Conservation (phyloP, 64 coral and sea anemone genomes). For the Dendronephthya gigantea region DNA sequence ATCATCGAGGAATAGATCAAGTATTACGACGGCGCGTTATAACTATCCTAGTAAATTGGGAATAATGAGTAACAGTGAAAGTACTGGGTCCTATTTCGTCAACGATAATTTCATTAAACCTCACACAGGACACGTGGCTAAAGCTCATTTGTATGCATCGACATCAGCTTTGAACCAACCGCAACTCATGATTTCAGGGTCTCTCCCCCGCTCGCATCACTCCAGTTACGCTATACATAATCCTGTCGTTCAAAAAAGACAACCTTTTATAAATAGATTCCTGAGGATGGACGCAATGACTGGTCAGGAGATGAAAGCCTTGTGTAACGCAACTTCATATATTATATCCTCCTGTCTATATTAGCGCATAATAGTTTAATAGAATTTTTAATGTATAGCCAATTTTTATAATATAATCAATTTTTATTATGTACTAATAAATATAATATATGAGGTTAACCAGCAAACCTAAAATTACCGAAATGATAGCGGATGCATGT, state of each 20-base stretch:
- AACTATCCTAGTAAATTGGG: constrained; percentile 11
- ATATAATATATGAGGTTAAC: too few relatives aligned
- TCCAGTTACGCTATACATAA: not conserved
- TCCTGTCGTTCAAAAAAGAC: not conserved
- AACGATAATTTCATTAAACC: not conserved
- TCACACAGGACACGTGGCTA: not conserved
- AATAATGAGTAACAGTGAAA: constrained; percentile 1
- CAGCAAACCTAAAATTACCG: too few relatives aligned
- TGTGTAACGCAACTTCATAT: not conserved
- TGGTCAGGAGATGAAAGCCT: not conserved
- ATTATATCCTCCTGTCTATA: too few relatives aligned
- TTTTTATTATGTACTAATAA: too few relatives aligned
- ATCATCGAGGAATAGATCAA: not conserved
- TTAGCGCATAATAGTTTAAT: too few relatives aligned
- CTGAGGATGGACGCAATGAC: not conserved
- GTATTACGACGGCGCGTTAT: not conserved
- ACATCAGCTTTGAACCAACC: not conserved
- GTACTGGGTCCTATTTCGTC: not conserved
- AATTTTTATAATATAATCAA: too few relatives aligned
- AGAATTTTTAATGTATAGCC: too few relatives aligned
- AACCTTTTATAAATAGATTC: not conserved
- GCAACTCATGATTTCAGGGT: not conserved
- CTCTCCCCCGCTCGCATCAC: not conserved
- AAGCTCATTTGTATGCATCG: not conserved
- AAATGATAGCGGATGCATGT: too few relatives aligned